Percentiles rank a stretch among this genome's conserved stretches.
phyloP scores from a whole-genome alignment of 2,888 invertebrate species.

The Celastrina argiolus region DNA sequence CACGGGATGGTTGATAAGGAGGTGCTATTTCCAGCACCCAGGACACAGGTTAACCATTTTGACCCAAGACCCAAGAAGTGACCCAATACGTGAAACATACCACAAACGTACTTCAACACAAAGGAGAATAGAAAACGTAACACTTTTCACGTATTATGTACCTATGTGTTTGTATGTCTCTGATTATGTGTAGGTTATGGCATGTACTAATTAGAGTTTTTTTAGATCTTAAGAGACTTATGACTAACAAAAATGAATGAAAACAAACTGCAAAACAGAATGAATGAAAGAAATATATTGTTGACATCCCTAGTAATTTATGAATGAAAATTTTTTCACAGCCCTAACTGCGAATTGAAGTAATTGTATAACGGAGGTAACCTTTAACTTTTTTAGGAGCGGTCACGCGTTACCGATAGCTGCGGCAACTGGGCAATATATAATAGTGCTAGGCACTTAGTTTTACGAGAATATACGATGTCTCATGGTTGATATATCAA shows the following conservation, averaged over 20 bases:
- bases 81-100: background rate
- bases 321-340: background rate
- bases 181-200: background rate
- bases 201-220: too few species aligned
- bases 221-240: too few species aligned
- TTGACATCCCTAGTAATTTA: background rate
- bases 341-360: background rate
- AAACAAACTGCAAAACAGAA: too few species aligned
- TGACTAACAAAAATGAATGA: too few species aligned
- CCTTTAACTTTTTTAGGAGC: conserved; percentile 11
- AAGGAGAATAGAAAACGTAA: background rate
- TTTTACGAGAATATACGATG: too few species aligned
- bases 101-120: background rate
- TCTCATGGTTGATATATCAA: too few species aligned
- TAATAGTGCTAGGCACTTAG: background rate
- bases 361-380: conserved; percentile 16
- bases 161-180: background rate
- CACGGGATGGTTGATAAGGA: too few species aligned
- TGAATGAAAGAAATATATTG: background rate
- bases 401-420: background rate
- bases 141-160: background rate
- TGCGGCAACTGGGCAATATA: background rate
- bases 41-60: too few species aligned
- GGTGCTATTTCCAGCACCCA: too few species aligned
- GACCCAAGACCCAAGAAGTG: too few species aligned